Percentiles rank a stretch among this genome's conserved stretches.
phyloP scores from a whole-genome alignment of 2,888 invertebrate genomes.

The Clistopyga incitator region DNA sequence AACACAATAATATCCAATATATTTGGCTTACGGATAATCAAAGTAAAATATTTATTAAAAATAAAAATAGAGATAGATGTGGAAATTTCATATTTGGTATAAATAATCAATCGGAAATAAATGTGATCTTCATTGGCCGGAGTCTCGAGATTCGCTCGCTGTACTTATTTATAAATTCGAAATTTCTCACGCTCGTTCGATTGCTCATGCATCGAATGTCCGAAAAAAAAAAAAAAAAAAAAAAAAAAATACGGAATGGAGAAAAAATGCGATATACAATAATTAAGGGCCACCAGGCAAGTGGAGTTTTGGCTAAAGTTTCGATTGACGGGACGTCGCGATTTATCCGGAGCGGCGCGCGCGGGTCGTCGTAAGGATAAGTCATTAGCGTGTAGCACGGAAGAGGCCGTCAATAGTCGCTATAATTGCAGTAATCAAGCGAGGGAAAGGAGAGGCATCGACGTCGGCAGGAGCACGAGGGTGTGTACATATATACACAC shows the following conservation, averaged over 20 bases:
- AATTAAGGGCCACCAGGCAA: constrained; percentile 10
- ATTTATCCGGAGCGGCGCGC: constrained; percentile 17
- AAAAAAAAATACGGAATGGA: too few relatives aligned
- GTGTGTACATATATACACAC: too few relatives aligned
- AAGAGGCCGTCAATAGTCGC: constrained; percentile 50
- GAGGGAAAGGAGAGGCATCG: not conserved
- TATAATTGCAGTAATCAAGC: constrained; percentile 47
- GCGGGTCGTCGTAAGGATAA: constrained; percentile 2
- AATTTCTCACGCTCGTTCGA: constrained; percentile 6
- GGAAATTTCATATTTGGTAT: too few relatives aligned
- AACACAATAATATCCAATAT: not conserved
- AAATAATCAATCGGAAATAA: not conserved
- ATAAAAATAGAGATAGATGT: too few relatives aligned
- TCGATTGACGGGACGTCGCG: constrained; percentile 13
- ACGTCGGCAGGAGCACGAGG: not conserved
- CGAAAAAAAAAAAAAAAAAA: too few relatives aligned
- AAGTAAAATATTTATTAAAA: too few relatives aligned
- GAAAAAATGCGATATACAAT: constrained; percentile 12
- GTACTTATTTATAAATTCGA: not conserved
- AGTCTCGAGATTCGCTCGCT: not conserved
- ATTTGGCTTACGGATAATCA: too few relatives aligned
- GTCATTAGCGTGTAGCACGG: constrained; percentile 52
- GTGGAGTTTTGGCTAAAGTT: not conserved
- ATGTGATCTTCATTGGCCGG: not conserved
- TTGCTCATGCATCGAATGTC: not conserved